Evolutionary conservation across 2,888 invertebrate genomes (phyloP).

Genomic region (Ormyrus nitidulus): DNA sequence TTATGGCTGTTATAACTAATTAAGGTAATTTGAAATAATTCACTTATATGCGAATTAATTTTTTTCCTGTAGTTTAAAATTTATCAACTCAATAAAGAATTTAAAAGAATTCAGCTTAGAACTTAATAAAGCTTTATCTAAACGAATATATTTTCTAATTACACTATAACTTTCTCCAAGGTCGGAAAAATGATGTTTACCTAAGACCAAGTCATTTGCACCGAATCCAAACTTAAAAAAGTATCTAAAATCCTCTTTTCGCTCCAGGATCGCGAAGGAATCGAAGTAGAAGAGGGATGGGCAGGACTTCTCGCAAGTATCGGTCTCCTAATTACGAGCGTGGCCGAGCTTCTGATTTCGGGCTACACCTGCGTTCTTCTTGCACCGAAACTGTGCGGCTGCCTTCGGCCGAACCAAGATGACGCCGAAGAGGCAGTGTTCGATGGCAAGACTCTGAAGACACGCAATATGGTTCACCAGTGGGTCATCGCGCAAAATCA

Average conservation of each 20-base stretch:
- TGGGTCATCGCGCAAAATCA: conserved; percentile 73
- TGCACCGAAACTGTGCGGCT: conserved; percentile 72
- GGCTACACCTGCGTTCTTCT: conserved; percentile 71
- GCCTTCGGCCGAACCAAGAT: conserved; percentile 61
- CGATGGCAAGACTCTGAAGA: conserved; percentile 69
- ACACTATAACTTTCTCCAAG: too few relatives aligned
- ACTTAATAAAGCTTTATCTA: too few relatives aligned
- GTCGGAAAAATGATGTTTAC: too few relatives aligned
- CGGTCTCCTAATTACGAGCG: conserved; percentile 79
- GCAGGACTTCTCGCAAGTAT: conserved; percentile 81
- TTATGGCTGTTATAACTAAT: too few relatives aligned
- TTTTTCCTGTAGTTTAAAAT: too few relatives aligned
- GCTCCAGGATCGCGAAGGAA: conserved; percentile 64
- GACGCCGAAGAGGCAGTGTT: conserved; percentile 8
- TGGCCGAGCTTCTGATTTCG: conserved; percentile 75
- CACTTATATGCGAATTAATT: too few relatives aligned
- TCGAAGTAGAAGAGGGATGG: conserved; percentile 78
- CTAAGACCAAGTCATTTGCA: too few relatives aligned
- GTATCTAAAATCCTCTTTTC: not conserved
- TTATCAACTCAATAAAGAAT: too few relatives aligned
- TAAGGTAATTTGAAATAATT: too few relatives aligned
- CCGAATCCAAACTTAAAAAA: not conserved
- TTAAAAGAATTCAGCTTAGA: too few relatives aligned
- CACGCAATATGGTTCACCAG: conserved; percentile 73
- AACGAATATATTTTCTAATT: too few relatives aligned